Conservation (phyloP, 2,888 invertebrate genomes). For the Leptinotarsa peninsularis region DNA sequence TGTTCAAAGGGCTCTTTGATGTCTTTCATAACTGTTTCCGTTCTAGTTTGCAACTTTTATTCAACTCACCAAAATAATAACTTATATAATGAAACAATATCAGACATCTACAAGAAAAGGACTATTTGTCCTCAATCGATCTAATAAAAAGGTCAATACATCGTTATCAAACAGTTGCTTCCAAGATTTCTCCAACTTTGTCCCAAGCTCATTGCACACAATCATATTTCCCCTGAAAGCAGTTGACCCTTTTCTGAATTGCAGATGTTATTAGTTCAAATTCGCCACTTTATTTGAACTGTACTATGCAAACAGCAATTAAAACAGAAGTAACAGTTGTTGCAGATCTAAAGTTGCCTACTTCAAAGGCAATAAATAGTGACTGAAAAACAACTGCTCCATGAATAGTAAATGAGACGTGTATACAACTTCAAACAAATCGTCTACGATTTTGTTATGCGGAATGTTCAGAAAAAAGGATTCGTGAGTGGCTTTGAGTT, state of each 20-base stretch:
- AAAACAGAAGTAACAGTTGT: conserved; percentile 22
- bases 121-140: too few species aligned
- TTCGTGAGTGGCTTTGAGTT: conserved; percentile 4
- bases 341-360: conserved; percentile 23
- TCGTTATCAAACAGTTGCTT: neutral
- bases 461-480: conserved; percentile 3
- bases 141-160: too few species aligned
- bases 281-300: conserved; percentile 12
- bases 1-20: too few species aligned
- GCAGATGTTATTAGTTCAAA: neutral
- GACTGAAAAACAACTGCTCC: conserved; percentile 5
- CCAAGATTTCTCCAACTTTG: neutral
- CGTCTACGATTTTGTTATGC: conserved; percentile 3
- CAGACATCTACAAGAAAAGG: too few species aligned
- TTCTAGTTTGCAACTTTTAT: too few species aligned
- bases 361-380: conserved; percentile 24
- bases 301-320: conserved; percentile 25
- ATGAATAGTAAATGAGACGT: conserved; percentile 24
- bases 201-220: neutral
- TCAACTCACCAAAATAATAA: too few species aligned
- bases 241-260: neutral
- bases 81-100: too few species aligned
- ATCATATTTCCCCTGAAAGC: neutral
- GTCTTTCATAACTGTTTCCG: too few species aligned
- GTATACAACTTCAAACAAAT: conserved; percentile 3